These are phyloP conservation scores for Oenanthe melanoleuca DNA, from an alignment of 2,113 vertebrate species.

Conservation along the genomic window DNA sequence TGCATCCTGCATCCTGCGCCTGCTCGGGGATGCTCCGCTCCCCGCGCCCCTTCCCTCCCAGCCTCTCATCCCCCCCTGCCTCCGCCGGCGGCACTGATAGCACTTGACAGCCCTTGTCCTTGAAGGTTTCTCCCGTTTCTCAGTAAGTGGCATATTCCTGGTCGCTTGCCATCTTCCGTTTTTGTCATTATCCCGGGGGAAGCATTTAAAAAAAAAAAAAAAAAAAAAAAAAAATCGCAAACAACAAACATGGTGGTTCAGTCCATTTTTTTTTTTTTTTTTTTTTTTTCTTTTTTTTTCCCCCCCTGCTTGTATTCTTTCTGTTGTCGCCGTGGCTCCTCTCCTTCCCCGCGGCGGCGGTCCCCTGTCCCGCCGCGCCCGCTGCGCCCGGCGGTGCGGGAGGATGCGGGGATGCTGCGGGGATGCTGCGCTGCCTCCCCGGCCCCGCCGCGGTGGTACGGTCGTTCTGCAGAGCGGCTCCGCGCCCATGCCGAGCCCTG, in stretches of 20 bases:
- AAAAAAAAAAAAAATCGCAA: conserved; percentile 16
- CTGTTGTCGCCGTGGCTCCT: too few relatives aligned
- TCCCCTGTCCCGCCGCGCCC: too few relatives aligned
- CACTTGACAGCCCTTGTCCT: conserved; percentile 72
- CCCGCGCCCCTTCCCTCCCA: not conserved
- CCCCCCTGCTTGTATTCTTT: too few relatives aligned
- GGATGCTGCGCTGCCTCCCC: conserved; percentile 65
- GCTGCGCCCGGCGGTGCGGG: too few relatives aligned
- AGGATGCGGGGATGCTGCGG: too few relatives aligned
- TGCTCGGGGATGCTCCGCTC: not conserved
- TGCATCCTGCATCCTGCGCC: not conserved
- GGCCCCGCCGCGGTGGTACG: conserved; percentile 84
- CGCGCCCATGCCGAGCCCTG: conserved; percentile 75
- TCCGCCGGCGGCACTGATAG: not conserved
- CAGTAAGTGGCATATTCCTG: conserved; percentile 73
- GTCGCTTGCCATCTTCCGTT: conserved; percentile 73
- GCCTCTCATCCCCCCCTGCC: not conserved
- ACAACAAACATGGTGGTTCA: too few relatives aligned
- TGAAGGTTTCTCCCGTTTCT: conserved; percentile 70
- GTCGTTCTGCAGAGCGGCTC: conserved; percentile 86
- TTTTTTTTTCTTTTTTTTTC: too few relatives aligned
- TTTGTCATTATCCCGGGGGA: conserved; percentile 72
- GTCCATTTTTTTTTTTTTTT: too few relatives aligned
- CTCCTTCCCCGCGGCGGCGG: not conserved
- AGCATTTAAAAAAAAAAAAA: conserved; percentile 33